Conservation (phyloP, 2,888 invertebrate species). For the Tetragonisca angustula region DNA sequence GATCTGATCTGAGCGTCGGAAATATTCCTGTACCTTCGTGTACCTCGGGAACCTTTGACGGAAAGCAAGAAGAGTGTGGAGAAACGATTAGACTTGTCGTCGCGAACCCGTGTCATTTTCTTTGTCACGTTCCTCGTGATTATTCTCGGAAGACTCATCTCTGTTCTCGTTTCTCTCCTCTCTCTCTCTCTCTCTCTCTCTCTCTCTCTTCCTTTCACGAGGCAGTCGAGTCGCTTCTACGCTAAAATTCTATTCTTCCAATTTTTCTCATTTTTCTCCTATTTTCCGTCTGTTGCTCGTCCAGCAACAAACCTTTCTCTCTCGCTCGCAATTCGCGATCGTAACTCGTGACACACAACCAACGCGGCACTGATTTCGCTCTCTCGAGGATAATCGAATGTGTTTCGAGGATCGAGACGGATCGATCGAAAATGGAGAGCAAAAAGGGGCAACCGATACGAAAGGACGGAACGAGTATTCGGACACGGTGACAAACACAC, state of each 20-base stretch:
- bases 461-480: conserved; percentile 44
- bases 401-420: too few relatives aligned
- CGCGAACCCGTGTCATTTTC: conserved; percentile 29
- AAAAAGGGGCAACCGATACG: neutral
- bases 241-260: neutral
- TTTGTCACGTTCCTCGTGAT: conserved; percentile 27
- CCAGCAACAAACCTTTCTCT: neutral
- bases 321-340: too few relatives aligned
- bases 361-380: too few relatives aligned
- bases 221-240: too few relatives aligned
- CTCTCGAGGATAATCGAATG: too few relatives aligned
- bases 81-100: neutral
- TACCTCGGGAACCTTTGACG: neutral
- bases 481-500: conserved; percentile 66
- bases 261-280: neutral
- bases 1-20: neutral
- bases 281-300: neutral
- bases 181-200: neutral
- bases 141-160: neutral
- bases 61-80: neutral
- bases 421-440: too few relatives aligned
- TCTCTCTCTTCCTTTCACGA: too few relatives aligned
- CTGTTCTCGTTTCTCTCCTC: neutral
- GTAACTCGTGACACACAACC: too few relatives aligned
- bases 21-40: neutral